phyloP scores from a whole-genome alignment of 2,797 vertebrate species.

The Helarctos malayanus region DNA sequence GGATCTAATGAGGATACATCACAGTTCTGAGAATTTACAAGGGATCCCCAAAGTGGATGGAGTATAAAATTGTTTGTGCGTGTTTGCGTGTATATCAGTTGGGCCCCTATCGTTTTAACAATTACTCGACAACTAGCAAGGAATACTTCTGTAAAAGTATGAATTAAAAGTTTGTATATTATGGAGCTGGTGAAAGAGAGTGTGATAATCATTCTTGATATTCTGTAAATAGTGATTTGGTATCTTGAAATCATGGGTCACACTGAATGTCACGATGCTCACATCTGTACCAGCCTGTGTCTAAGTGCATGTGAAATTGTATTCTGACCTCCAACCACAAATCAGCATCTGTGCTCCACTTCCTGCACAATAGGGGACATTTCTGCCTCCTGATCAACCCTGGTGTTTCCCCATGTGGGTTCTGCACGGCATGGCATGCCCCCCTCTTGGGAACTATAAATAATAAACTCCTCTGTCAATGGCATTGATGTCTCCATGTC shows the following conservation, averaged over 20 bases:
- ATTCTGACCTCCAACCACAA: neutral
- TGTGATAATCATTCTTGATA: neutral
- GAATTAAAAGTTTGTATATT: neutral
- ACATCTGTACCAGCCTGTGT: neutral
- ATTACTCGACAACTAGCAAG: neutral
- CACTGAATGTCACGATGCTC: neutral
- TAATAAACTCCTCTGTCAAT: neutral
- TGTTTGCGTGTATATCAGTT: neutral
- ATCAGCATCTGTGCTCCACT: neutral
- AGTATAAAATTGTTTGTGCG: neutral
- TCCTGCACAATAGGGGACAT: neutral
- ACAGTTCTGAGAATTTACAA: neutral
- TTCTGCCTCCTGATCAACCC: neutral
- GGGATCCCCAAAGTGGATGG: too few species aligned
- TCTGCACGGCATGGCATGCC: neutral
- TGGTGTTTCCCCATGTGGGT: accelerated
- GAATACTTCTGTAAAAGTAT: neutral
- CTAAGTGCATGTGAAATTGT: accelerated
- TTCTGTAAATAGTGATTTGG: neutral
- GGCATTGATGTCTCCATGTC: neutral
- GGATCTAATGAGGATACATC: neutral
- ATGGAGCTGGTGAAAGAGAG: neutral
- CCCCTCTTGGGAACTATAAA: neutral
- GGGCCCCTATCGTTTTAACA: neutral
- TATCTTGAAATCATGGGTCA: neutral